Evolutionary conservation across 2,113 vertebrate species (phyloP).

Genomic region (Crotalus viridis): DNA sequence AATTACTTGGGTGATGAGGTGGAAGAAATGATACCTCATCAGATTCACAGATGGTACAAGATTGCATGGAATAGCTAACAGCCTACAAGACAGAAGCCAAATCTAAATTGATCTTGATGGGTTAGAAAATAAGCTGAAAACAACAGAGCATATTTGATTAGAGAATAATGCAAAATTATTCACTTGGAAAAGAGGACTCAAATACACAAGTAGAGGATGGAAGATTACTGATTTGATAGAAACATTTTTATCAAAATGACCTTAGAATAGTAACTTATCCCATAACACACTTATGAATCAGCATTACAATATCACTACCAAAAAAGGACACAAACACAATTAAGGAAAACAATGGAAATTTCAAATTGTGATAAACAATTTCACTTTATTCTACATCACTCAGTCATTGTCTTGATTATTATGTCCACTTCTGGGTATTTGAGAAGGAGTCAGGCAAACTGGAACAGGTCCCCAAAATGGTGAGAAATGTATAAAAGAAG

Average conservation of each 20-base stretch:
- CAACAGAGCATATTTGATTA: background rate
- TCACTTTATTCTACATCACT: background rate
- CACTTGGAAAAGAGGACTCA: background rate
- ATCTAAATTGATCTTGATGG: background rate
- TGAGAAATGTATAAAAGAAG: background rate
- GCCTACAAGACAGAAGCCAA: background rate
- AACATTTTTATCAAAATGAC: background rate
- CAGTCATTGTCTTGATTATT: background rate
- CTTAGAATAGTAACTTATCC: background rate
- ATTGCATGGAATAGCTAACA: background rate
- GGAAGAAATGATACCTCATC: background rate
- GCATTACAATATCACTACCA: background rate
- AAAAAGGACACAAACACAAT: background rate
- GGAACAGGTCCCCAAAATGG: background rate
- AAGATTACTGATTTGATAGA: background rate
- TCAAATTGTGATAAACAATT: background rate
- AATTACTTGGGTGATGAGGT: background rate
- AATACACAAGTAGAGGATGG: background rate
- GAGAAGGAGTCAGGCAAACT: background rate
- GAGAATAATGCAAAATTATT: background rate
- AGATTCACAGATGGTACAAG: background rate
- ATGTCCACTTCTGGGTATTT: background rate
- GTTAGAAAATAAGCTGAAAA: background rate
- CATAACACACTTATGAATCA: background rate
- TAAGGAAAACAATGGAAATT: background rate